Percentiles rank a stretch among this genome's conserved stretches.
Evolutionary conservation across 2,113 vertebrate genomes (phyloP).

Genomic region (Laterallus jamaicensis): DNA sequence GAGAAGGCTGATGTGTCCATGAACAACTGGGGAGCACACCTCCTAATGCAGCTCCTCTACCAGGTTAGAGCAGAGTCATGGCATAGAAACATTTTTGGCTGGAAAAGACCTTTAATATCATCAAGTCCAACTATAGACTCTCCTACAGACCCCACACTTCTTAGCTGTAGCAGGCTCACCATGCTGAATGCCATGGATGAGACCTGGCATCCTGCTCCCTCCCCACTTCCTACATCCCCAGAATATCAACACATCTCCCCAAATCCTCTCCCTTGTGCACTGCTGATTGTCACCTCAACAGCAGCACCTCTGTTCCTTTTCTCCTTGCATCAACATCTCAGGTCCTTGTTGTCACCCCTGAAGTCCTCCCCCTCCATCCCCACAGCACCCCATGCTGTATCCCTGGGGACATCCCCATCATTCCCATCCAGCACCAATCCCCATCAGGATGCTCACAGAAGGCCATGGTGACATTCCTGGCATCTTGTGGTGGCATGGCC

Average conservation of each 20-base stretch:
- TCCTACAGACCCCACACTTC: neutral
- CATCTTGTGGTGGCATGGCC: neutral
- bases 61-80: no score
- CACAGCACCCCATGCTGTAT: fast-evolving
- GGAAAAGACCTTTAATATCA: no score
- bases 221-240: neutral
- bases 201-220: neutral
- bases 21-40: neutral
- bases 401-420: fast-evolving
- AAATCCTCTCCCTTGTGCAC: neutral
- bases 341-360: neutral
- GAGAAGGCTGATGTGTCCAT: fast-evolving
- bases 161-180: neutral
- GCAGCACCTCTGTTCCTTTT: neutral
- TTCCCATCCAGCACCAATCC: neutral
- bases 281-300: neutral
- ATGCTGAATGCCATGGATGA: no score
- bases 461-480: neutral
- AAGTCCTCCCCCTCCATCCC: neutral
- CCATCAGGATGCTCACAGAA: neutral
- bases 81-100: no score
- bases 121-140: no score
- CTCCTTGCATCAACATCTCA: neutral
- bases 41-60: neutral
- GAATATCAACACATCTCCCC: neutral